Evolutionary conservation across 2,888 invertebrate species (phyloP), one percentile per base, ranked within the genome.

Genomic region (Pterostichus madidus): DNA sequence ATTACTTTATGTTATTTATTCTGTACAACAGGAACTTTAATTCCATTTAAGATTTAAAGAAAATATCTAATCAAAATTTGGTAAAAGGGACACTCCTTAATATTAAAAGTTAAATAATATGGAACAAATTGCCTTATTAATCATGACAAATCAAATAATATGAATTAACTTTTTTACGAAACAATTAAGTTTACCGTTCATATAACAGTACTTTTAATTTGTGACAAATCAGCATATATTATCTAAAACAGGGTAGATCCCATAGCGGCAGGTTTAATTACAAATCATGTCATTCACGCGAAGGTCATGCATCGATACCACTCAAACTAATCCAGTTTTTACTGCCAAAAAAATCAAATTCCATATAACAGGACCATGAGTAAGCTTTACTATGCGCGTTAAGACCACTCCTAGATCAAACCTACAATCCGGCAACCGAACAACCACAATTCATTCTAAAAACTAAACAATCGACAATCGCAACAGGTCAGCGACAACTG

Each of bases 281-380:
- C 35, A 49, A 64, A 64, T 35, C 64, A 13, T 64, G 64, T 64
- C 64, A 64, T 5, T 64, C 64, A 64, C 4, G n/a, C 13, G 31
- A 64, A 64, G 64, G 64, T 13, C 64, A 13, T 8, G 7, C 31
- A 64, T 64, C 39, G 35, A 64, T 64, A 35, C 31, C 11, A 11
- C n/a, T 64, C 49, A 49, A 13, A 7, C 39, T 39, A 39, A 8
- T 8, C 59, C 10, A 24, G 31, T 59, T 59, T 59, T 59, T 59
- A 59, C 24, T 4, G 11, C 35, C 64, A 64, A 64, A 64, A 56
- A 64, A 35, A 11, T 35, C 35, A 32, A 64, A 64, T 39, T 39
- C 39, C n/a, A 32, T 64, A 4, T 64, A 64, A 64, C 64, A 32
- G 64, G 64, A 64, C 64, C 64, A 64, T 64, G 64, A 64, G 64